These are phyloP conservation scores for Hemistola chrysoprasaria DNA, from an alignment of 2,888 invertebrate genomes.

Conservation along the genomic window DNA sequence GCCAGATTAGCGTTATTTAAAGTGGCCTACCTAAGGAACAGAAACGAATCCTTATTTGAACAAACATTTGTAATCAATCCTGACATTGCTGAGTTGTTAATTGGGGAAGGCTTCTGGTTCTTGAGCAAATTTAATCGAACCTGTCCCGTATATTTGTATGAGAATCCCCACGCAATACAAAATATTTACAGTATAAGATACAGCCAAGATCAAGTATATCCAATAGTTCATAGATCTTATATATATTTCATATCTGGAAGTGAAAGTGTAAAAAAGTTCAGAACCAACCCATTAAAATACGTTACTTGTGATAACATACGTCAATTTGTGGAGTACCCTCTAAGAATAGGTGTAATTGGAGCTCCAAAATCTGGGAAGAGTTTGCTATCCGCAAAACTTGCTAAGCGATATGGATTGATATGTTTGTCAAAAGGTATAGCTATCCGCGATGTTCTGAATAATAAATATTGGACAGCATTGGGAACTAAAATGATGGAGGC, in stretches of 20 bases:
- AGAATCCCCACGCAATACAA: constrained; percentile 67
- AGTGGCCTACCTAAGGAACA: constrained; percentile 56
- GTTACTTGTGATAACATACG: constrained; percentile 58
- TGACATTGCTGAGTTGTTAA: constrained; percentile 80
- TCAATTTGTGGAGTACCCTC: constrained; percentile 71
- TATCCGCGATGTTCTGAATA: constrained; percentile 68
- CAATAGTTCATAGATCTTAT: constrained; percentile 81
- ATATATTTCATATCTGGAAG: constrained; percentile 82
- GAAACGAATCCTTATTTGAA: constrained; percentile 80
- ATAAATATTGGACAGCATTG: constrained; percentile 76
- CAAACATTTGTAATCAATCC: constrained; percentile 75
- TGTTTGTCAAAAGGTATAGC: constrained; percentile 80
- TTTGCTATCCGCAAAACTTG: constrained; percentile 76
- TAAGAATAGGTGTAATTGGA: constrained; percentile 82
- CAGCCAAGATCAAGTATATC: constrained; percentile 64
- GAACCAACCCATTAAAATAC: constrained; percentile 81
- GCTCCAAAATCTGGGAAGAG: constrained; percentile 85
- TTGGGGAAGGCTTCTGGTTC: constrained; percentile 82
- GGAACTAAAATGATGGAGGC: constrained; percentile 60
- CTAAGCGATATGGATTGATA: constrained; percentile 76
- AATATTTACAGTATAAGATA: constrained; percentile 73
- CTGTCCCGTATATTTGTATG: constrained; percentile 84
- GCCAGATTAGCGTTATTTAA: constrained; percentile 45
- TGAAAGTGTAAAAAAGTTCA: constrained; percentile 73
- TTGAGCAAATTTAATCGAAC: constrained; percentile 84